Evolutionary conservation across 2,797 vertebrate species (phyloP).

Genomic region (Acropternis orthonyx): DNA sequence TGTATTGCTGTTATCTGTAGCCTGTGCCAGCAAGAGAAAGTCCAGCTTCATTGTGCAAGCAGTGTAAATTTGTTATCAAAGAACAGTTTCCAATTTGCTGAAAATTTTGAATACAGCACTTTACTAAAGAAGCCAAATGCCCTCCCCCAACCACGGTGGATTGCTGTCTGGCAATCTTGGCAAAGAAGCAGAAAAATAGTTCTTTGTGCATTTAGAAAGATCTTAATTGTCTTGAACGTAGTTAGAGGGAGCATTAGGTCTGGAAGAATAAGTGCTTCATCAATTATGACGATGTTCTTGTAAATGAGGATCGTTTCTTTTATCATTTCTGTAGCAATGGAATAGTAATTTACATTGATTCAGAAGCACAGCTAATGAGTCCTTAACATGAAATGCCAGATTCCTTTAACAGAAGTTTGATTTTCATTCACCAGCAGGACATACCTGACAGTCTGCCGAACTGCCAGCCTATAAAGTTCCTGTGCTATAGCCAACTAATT

Average conservation of each 20-base stretch:
- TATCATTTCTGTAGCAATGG: background rate
- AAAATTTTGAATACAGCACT: background rate
- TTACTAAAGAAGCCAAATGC: background rate
- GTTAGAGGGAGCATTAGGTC: background rate
- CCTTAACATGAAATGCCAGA: background rate
- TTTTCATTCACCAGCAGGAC: background rate
- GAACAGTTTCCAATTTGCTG: background rate
- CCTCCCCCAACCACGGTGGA: background rate
- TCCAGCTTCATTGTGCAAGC: background rate
- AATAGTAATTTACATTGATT: background rate
- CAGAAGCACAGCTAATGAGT: background rate
- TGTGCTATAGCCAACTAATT: background rate
- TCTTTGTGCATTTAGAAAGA: background rate
- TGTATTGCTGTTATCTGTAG: background rate
- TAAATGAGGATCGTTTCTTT: conserved; percentile 6
- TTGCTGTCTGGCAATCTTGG: background rate
- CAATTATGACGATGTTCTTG: background rate
- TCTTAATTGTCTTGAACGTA: background rate
- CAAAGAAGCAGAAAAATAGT: background rate
- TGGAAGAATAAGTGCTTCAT: background rate
- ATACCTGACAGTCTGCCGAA: background rate
- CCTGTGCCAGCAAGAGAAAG: background rate
- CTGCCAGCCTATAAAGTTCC: background rate
- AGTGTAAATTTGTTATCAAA: background rate
- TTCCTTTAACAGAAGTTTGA: background rate